Evolutionary conservation across 2,888 invertebrate genomes (phyloP), one percentile per base, ranked within the genome.

Genomic region (Tupiocoris notatus): DNA sequence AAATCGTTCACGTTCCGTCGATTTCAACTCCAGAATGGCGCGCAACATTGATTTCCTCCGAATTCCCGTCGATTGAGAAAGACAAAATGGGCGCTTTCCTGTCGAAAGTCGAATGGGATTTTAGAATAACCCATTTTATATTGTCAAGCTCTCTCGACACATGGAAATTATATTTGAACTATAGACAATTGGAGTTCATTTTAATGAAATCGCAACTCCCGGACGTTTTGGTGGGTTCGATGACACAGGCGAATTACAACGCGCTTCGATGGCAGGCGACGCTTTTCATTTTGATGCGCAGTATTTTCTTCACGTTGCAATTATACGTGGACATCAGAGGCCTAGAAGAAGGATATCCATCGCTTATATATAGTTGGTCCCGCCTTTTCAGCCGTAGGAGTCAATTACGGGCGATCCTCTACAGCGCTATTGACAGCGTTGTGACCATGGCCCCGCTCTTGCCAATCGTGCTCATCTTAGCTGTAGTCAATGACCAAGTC

Each of bases 371-470:
- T 57, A n/a, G 20, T 2, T 24, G 7, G 6, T 59, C 70, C 1
- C n/a, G 17, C 17, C 1, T 7, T 7, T 58, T 58, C 16, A 59
- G 17, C 18, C n/a, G 16, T 1, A 61, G 59, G 12, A 7, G 18
- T 2, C 6, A 16, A 1, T 16, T 18, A 7, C 23, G 70, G 24
- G 70, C 61, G 1, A 7, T 70, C 9, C 21, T 70, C 21, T 70
- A 59, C 70, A 61, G 58, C 59, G 23, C 63, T 21, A 16, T 62
- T 1, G 73, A 73, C 17, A 62, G 62, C 21, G 20, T 73, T 7
- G 17, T 24, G 16, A 39, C 62, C 12, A 73, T 62, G 54, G 16
- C 20, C 18, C 17, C 62, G 2, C 54, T 73, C 1, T 22, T 73
- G 16, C 73, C 73, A 18, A 18, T 73, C 20, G 23, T 63, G 21